Base-by-base conservation (phyloP, 2,113 vertebrate species). In the Microcebus murinus region DNA sequence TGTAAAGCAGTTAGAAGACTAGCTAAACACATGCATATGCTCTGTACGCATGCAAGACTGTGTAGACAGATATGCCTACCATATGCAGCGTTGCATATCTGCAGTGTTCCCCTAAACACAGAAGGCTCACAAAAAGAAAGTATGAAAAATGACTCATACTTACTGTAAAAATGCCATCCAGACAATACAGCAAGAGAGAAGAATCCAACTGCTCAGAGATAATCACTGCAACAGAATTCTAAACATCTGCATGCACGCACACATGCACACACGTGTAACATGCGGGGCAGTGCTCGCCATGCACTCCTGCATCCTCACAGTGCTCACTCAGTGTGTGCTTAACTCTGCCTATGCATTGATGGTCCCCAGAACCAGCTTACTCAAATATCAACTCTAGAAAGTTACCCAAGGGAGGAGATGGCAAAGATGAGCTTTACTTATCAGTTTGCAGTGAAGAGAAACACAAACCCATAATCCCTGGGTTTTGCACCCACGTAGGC, bases 271-370 rank as follows among this genome's bases (percentile, higher is more conserved):
- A 48, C 2, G 10, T 23, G 9, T 17, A 39, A 21, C 11, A 4
- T 34, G 12, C 7, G 1, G 55, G 36, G 34, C 48, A 9, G 0
- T 8, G 5, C 31, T 23, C 8, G 2, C 34, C 34, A 1, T 3
- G 7, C 21, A 11, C n/a, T 23, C 76, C 36, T 15, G 23, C 14
- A 1, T 68, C 65, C 68, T 45, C 17, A 8, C 79, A 57, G 67
- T 42, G 68, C 42, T 65, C 52, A 4, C 45, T 13, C 31, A 11
- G 45, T 34, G 34, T 23, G 39, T 59, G 23, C 18, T 61, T 27
- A 48, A 55, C 84, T 65, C 27, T 57, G 5, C 34, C 15, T 4
- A 8, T 8, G 20, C 50, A 0, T 55, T 25, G 34, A 15, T 50
- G 2, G 39, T 13, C 52, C 70, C 48, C 12, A 68, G 65, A 55